Base-by-base conservation (phyloP, 2,797 vertebrate genomes). In the Sphenopsis melanotis region DNA sequence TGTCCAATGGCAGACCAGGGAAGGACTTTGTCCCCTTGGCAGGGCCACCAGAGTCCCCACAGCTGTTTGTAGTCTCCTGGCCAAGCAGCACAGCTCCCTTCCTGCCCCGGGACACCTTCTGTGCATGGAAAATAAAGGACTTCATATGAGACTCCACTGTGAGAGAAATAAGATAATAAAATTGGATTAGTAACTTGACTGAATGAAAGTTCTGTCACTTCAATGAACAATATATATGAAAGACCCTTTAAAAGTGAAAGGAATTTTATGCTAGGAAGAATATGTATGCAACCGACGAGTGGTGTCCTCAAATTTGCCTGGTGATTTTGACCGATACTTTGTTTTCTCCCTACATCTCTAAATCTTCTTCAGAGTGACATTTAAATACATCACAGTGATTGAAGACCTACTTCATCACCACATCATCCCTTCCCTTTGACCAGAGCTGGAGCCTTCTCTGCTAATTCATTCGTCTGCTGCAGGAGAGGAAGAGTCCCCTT, bases 351-450 rank as follows among this genome's bases (percentile, higher is more conserved):
- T 68, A 4, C 76, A 86, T 69, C 69, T 60, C 85, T 74, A 84
- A 46, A 84, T 93, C 85, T 88, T 93, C 72, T 91, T 93, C 50
- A 32, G 47, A 53, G 66, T 90, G 87, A 90, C 85, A 53, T 46
- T 81, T 77, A 66, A 70, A 94, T 94, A 42, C 64, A 93, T 94
- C 93, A 97, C 20, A 82, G 89, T 96, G 89, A 97, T 96, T 93
- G 87, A 97, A 88, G 87, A 81, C 69, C 91, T 90, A 42, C 70
- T 96, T 94, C 87, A 90, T 94, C 91, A 86, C 41, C 37, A 42
- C 63, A 34, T 93, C 95, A 96, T 86, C 94, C 95, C n/a, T 87
- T 96, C 30, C 22, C 70, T 92, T 94, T 96, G 87, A 94, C 92
- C 77, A 91, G 83, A 60, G 80, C 91, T 95, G 96, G 92, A 97